Percentiles rank a stretch among this genome's conserved stretches.
These are phyloP conservation scores for Coregonus sp. DNA, from an alignment of 2,797 vertebrate genomes.

Conservation along the genomic window DNA sequence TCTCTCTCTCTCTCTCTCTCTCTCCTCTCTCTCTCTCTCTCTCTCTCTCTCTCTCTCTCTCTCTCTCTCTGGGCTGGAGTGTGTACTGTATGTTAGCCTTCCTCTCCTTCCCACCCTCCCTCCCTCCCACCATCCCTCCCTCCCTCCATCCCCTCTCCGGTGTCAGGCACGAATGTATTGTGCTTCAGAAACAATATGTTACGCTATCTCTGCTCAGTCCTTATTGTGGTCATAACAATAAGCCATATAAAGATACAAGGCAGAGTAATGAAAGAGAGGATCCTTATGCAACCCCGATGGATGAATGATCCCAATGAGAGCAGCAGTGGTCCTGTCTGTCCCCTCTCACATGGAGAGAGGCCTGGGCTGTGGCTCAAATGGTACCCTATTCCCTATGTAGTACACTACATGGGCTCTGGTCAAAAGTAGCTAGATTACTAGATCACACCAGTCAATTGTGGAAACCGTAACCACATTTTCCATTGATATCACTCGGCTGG, in stretches of 20 bases:
- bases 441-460: background rate
- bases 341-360: conserved; percentile 24
- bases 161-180: conserved; percentile 40
- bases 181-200: conserved; percentile 45
- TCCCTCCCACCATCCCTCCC: background rate
- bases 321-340: conserved; percentile 42
- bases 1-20: too few species aligned
- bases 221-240: conserved; percentile 55
- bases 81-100: too few species aligned
- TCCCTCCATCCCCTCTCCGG: conserved; percentile 37
- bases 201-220: conserved; percentile 13
- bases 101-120: background rate
- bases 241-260: conserved; percentile 51
- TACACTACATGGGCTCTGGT: background rate
- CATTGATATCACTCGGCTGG: conserved; percentile 4
- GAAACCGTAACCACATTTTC: background rate
- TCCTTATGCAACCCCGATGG: conserved; percentile 45
- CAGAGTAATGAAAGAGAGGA: conserved; percentile 36
- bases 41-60: conserved; percentile 21
- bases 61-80: background rate
- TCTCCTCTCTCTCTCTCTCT: too few species aligned
- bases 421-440: too few species aligned
- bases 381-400: background rate
- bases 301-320: conserved; percentile 38
- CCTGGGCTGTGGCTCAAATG: conserved; percentile 3